These are phyloP conservation scores for Antigone vipio DNA, from an alignment of 2,113 vertebrate species.

Conservation along the genomic window DNA sequence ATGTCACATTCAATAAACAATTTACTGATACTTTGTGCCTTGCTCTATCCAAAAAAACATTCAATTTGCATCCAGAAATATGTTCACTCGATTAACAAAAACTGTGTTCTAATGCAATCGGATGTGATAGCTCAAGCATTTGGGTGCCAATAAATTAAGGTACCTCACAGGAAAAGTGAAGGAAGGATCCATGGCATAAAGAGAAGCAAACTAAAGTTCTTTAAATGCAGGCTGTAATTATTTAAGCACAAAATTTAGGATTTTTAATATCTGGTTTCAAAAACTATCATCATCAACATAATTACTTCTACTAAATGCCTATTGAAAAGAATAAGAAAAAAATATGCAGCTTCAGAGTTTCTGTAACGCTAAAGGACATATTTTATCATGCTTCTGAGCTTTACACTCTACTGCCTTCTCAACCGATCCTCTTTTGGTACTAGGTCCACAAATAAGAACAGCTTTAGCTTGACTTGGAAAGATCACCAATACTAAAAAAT, in stretches of 20 bases:
- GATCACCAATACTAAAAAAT: neutral
- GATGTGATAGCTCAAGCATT: neutral
- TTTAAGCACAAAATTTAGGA: conserved; percentile 7
- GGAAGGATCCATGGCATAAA: neutral
- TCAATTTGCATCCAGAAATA: neutral
- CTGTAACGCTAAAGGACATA: neutral
- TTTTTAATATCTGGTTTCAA: conserved; percentile 25
- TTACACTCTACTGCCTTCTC: neutral
- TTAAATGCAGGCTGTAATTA: conserved; percentile 30
- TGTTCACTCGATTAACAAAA: neutral
- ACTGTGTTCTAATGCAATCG: neutral
- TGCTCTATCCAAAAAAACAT: neutral
- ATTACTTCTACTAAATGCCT: neutral
- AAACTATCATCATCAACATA: neutral
- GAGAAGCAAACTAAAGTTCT: neutral
- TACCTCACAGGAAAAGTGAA: neutral
- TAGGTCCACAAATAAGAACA: neutral
- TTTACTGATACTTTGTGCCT: neutral
- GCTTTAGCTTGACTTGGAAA: neutral
- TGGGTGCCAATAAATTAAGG: conserved; percentile 13
- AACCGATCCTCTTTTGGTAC: neutral
- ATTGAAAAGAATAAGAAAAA: neutral
- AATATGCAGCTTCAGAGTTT: neutral
- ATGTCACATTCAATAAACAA: neutral
- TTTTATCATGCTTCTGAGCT: neutral